These are phyloP conservation scores for Gymnorhina tibicen DNA, from an alignment of 2,113 vertebrate genomes.

Conservation along the genomic window DNA sequence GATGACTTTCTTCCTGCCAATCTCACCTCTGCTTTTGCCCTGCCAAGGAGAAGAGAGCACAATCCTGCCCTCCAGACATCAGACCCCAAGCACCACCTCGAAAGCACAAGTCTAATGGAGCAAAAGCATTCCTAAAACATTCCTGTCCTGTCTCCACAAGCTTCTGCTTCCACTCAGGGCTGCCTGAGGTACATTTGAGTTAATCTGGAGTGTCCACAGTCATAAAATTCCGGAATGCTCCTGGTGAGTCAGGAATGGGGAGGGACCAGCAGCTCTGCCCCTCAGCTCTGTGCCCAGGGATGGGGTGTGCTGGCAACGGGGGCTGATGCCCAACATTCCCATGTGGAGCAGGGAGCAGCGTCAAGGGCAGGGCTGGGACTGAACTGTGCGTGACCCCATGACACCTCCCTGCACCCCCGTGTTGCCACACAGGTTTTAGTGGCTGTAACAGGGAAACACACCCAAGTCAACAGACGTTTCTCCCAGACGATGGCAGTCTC, in stretches of 20 bases:
- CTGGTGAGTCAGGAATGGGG: background rate
- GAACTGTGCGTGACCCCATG: background rate
- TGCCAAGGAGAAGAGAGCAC: background rate
- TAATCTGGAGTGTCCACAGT: background rate
- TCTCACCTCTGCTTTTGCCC: background rate
- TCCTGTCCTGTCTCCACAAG: fast-evolving
- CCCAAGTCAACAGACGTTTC: background rate
- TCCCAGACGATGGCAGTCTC: background rate
- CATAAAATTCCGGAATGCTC: background rate
- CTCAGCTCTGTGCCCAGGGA: background rate
- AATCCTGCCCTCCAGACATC: background rate
- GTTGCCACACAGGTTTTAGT: background rate
- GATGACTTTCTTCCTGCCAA: background rate
- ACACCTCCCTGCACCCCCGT: background rate
- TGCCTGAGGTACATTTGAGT: background rate
- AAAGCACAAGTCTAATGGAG: background rate
- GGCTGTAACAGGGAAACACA: background rate
- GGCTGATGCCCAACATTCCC: background rate
- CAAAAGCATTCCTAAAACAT: background rate
- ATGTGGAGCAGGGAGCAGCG: background rate
- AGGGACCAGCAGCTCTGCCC: background rate
- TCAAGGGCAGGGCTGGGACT: background rate
- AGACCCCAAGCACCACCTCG: fast-evolving
- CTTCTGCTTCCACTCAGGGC: background rate
- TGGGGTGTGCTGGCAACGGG: fast-evolving